phyloP scores from a whole-genome alignment of 2,888 invertebrate species.

The Sminthurinus aureus region DNA sequence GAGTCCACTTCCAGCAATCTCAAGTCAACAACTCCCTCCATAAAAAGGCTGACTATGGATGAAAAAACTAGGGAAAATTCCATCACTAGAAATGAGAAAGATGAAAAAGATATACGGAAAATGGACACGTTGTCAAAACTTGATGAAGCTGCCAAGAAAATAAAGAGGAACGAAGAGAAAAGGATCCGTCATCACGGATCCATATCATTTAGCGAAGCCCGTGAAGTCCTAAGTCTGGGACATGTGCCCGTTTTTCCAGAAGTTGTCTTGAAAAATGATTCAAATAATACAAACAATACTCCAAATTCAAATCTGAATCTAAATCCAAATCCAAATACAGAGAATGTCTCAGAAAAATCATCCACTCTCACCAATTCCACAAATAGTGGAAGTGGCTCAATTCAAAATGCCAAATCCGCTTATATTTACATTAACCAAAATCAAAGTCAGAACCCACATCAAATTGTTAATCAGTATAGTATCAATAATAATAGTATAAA shows the following conservation, averaged over 20 bases:
- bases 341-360: not conserved
- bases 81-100: not conserved
- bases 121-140: constrained; percentile 4
- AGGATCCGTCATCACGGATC: no score
- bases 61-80: not conserved
- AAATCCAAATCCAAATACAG: not conserved
- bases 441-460: not conserved
- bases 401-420: not conserved
- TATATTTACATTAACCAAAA: not conserved
- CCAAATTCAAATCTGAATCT: no score
- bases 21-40: not conserved
- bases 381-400: not conserved
- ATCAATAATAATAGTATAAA: not conserved
- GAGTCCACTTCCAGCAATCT: constrained; percentile 18
- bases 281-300: not conserved
- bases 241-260: constrained; percentile 11
- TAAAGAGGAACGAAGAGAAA: not conserved
- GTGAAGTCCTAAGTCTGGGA: constrained; percentile 11
- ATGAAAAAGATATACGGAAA: not conserved
- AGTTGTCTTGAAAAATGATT: not conserved
- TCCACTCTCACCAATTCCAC: not conserved
- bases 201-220: constrained; percentile 2
- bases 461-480: not conserved
- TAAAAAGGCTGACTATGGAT: not conserved
- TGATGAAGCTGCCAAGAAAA: not conserved